Evolutionary conservation across 2,113 vertebrate genomes (phyloP), one percentile per base, ranked within the genome.

Genomic region (Rhinogobius similis): DNA sequence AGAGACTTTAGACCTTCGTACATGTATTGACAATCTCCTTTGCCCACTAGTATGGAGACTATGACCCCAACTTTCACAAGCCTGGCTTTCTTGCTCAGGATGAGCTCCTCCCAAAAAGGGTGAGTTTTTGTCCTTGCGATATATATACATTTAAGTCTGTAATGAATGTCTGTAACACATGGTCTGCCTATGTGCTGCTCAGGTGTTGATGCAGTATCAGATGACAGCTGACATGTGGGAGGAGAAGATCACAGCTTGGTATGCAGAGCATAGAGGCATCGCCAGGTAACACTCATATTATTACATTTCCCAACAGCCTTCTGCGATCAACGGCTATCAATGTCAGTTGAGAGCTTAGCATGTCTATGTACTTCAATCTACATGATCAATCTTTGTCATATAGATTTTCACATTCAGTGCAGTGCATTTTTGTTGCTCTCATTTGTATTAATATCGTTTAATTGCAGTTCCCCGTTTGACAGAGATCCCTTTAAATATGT

Each of bases 151-250:
- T 2, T 14, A 7, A 52, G 26, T n/a, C n/a, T n/a, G n/a, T n/a
- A n/a, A n/a, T 9, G 14, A 29, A 58, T 46, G 8, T 50, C 10
- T 68, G 6, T 61, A 24, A 63, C n/a, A 48, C 18, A 46, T 50
- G 26, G 21, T 21, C 48, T 56, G 3, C 9, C 20, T 21, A 50
- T 75, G 20, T 29, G 55, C 24, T 7, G 39, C 0, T 10, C 72
- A 98, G 96, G 96, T 98, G 67, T 90, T 98, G 79, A 95, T 95
- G 93, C 96, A 97, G 72, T 98, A 97, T 79, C 96, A 98, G 87
- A 94, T 98, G 95, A 98, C 96, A 56, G 91, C 95, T 52, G 95
- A 96, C 83, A 98, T 98, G 96, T 98, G 96, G 96, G 96, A 98
- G 80, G 95, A 97, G 76, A 96, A 96, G 85, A 97, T 98, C 72